Evolutionary conservation across 1,140 invertebrate species (phyloP), one percentile per base, ranked within the genome.

Genomic region (Bombus superbus): DNA sequence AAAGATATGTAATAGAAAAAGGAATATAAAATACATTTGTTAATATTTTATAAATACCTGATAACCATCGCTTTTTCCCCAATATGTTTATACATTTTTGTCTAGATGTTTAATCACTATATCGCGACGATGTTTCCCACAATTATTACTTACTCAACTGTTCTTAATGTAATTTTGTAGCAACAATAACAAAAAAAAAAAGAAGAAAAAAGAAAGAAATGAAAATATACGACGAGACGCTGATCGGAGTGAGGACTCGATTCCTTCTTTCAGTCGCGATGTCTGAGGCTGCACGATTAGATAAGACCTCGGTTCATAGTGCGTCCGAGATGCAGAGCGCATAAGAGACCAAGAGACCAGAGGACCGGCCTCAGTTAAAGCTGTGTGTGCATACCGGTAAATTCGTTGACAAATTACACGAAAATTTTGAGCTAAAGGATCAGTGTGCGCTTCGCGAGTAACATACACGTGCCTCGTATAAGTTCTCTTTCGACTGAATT

Each of bases 231-330:
- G 40, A 22, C 40, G 42, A 86, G 73, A 83, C 40, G 68, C 53
- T 62, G 81, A 77, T 86, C n/a, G n/a, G 66, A 64, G 35, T 42
- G 77, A 76, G 71, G 72, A 80, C 76, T 53, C 74, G 74, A 89
- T 87, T 90, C 71, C 83, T 91, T 92, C 90, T 92, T 90, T 91
- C 85, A 82, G 83, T 84, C 76, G 75, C 75, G 80, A 89, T 93
- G 91, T 93, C 87, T 92, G 91, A 90, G 87, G 89, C 92, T 85
- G 83, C 80, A 91, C 88, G 94, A 95, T 95, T 95, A 95, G 94
- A 95, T 95, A 95, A 95, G 93, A 84, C 79, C 86, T 84, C 92
- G 92, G 94, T 95, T 95, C 94, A 95, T 95, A 95, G 94, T 95
- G 92, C 94, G 94, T 86, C 76, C 87, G 91, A 89, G 93, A 93